Base-by-base conservation (phyloP, 2,113 vertebrate species). In the Lucifuga dentata region DNA sequence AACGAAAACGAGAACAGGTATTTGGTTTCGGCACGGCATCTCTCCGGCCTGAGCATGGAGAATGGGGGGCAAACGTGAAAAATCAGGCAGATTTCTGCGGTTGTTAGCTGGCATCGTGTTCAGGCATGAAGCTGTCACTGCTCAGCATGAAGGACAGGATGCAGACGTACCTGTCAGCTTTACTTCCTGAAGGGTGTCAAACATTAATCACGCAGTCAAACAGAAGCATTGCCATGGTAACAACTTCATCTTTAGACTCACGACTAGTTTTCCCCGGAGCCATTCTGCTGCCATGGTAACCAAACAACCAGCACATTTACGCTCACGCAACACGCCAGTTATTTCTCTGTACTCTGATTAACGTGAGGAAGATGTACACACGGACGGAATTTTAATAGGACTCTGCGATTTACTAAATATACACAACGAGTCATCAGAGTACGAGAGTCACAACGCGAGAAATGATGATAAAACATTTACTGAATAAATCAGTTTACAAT, bases 1-100 rank as follows among this genome's bases (percentile, higher is more conserved):
- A 88, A 90, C 53, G 90, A 90, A 78, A 94, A 92, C 82, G 86
- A 90, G 75, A 92, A 92, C 92, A 94, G 92, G 93, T 93, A 94
- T 89, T 79, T 90, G 87, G 74, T 80, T 87, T 84, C 29, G 36
- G 83, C 86, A 86, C 82, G 65, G 81, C 78, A 79, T 84, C 51
- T 77, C 49, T 75, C 40, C 51, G 63, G 71, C 84, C 83, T 88
- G 84, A 69, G 91, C 91, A 91, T 93, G 92, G 78, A 43, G 51
- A 8, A 13, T 9, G 32, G 39, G 29, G 29, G 0, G 10, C 9
- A 32, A 0, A 16, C 10, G 33, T n/a, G 26, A 29, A 29, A 29
- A 29, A 29, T 29, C 26, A 29, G 7, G 7, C 26, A 5, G 26
- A 29, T 29, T 3, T 29, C 3, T 7, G 26, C 26, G 7, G 26